Evolutionary conservation across 2,888 invertebrate genomes (phyloP), one percentile per base, ranked within the genome.

Genomic region (Dioctria linearis): DNA sequence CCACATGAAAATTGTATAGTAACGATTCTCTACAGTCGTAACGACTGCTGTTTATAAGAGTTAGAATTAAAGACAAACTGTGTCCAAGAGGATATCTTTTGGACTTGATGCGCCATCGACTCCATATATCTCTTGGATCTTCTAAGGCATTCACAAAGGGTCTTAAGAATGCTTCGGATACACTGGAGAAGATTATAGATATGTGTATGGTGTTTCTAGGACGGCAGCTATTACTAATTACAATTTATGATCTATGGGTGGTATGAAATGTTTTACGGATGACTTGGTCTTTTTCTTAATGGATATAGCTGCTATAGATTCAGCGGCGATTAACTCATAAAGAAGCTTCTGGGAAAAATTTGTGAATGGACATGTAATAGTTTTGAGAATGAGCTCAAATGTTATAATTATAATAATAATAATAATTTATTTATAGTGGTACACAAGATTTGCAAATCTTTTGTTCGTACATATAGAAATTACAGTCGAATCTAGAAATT

Each of bases 201-300:
- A 8, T 37, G 9, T 37, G 8, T 13, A 11, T 54, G 69, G 54
- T 51, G 4, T 69, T 69, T 69, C 51, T 69, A 69, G 49, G 69
- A 51, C 69, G 49, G 51, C 51, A 37, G 51, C 37, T 69, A 25
- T 37, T 69, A 51, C n/a, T 69, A 69, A 69, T 69, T 69, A 39
- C 49, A 69, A 69, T 69, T 69, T 69, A 69, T 69, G 69, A n/a
- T 69, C 54, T 4, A 69, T 51, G 69, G 69, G 69, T 69, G 69
- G 69, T 54, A 39, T 25, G 25, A 25, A 25, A 25, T 25, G 25
- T 25, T 25, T 25, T 25, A 25, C 25, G 25, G 25, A 25, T 25
- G 25, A 25, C 25, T 25, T 25, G 1, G 25, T 25, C 25, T 25
- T 25, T 25, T 25, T 25, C 25, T 25, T 25, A 25, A 25, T 25